Evolutionary conservation across 2,888 invertebrate species (phyloP).

Genomic region (Pseudanteris insignis): DNA sequence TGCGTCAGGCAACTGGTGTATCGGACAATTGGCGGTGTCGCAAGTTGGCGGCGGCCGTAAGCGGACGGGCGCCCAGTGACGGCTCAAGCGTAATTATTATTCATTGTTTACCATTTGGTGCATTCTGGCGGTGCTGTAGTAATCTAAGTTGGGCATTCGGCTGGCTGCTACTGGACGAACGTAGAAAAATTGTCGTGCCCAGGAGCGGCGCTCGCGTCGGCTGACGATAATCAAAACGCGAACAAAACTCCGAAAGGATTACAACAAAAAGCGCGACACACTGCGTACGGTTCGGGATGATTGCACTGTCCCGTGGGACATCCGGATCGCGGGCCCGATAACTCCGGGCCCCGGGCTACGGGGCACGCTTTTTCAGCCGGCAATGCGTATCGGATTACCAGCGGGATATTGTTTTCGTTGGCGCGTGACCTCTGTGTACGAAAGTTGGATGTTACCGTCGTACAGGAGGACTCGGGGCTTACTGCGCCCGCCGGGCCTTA

Average conservation of each 20-base stretch:
- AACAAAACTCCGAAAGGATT: too few species aligned
- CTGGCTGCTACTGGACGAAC: conserved; percentile 10
- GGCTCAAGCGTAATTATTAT: too few species aligned
- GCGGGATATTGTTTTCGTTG: conserved; percentile 59
- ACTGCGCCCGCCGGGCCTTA: conserved; percentile 67
- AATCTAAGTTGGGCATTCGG: conserved; percentile 65
- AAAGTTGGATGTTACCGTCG: conserved; percentile 61
- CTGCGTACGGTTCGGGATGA: conserved; percentile 4
- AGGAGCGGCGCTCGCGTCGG: neutral
- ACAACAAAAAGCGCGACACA: conserved; percentile 2
- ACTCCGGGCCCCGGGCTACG: conserved; percentile 26
- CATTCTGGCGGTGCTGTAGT: conserved; percentile 66
- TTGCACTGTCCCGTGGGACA: conserved; percentile 32
- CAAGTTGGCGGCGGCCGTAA: too few species aligned
- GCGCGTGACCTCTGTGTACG: conserved; percentile 55
- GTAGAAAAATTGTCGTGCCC: neutral
- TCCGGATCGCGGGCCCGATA: conserved; percentile 34
- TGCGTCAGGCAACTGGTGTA: too few species aligned
- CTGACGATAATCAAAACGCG: too few species aligned
- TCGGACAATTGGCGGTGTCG: too few species aligned
- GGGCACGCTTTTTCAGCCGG: conserved; percentile 19
- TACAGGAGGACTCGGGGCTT: conserved; percentile 66
- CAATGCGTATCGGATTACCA: conserved; percentile 50
- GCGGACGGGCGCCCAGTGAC: too few species aligned
- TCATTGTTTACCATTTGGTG: conserved; percentile 63